Percentiles rank a stretch among this genome's conserved stretches.
Conservation (phyloP, 2,888 invertebrate genomes). For the Lasioglossum malachurum region DNA sequence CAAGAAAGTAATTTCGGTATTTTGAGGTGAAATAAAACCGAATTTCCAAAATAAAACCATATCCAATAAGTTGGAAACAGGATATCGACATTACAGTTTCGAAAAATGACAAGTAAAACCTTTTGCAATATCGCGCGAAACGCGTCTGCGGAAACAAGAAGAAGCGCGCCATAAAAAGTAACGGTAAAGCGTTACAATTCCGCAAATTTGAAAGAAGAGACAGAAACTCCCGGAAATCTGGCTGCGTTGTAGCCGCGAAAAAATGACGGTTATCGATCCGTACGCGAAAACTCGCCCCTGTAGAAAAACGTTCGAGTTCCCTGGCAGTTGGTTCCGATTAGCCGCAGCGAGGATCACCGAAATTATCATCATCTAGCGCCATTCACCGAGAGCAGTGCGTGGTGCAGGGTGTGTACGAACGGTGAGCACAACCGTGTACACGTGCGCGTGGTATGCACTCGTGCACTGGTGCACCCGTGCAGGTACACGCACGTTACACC, state of each 20-base stretch:
- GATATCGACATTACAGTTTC: neutral
- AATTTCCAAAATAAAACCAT: too few species aligned
- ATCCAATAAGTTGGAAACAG: too few species aligned
- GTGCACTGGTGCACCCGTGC: conserved; percentile 61
- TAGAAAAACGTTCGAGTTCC: conserved; percentile 18
- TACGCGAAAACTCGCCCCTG: neutral
- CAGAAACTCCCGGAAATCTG: neutral
- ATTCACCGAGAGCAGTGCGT: conserved; percentile 48
- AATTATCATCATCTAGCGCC: conserved; percentile 62
- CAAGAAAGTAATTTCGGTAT: too few species aligned
- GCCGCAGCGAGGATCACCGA: conserved; percentile 47
- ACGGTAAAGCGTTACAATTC: neutral
- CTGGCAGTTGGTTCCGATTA: conserved; percentile 26
- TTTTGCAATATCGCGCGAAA: neutral
- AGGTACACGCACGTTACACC: conserved; percentile 52
- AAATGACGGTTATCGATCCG: conserved; percentile 8
- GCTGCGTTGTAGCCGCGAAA: neutral
- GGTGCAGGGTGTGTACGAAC: neutral
- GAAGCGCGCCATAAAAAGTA: neutral
- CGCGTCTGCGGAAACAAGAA: neutral
- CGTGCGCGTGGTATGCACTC: conserved; percentile 52
- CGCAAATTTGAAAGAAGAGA: neutral
- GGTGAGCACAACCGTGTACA: conserved; percentile 11
- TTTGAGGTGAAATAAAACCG: too few species aligned
- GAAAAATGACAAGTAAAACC: neutral